Conservation (phyloP, 2,113 vertebrate species). For the Oreocharis arfaki region DNA sequence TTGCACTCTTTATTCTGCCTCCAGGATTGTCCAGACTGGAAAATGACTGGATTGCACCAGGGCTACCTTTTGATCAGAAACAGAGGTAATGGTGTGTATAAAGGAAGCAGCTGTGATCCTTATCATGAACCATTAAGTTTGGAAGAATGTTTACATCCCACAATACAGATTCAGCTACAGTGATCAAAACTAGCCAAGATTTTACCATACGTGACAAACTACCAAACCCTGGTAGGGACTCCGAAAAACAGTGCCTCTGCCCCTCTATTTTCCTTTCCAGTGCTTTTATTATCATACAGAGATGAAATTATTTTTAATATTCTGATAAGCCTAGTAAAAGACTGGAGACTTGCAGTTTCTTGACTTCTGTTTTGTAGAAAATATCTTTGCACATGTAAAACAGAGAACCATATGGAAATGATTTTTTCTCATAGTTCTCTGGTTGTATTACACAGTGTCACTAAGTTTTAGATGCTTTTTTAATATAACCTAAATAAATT, state of each 20-base stretch:
- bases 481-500: not conserved
- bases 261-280: not conserved
- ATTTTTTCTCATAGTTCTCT: not conserved
- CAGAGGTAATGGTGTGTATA: not conserved
- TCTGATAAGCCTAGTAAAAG: not conserved
- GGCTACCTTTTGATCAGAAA: not conserved
- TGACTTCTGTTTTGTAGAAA: not conserved
- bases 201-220: not conserved
- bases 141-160: not conserved
- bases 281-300: not conserved
- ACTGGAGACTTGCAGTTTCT: not conserved
- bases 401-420: not conserved
- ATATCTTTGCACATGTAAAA: not conserved
- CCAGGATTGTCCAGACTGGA: not conserved
- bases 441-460: not conserved
- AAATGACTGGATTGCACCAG: not conserved
- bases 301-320: not conserved
- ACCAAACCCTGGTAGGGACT: not conserved
- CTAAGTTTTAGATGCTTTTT: not conserved
- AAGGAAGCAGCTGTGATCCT: not conserved
- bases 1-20: not conserved
- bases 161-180: not conserved
- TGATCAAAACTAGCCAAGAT: not conserved
- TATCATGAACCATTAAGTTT: not conserved
- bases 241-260: not conserved